Conservation (phyloP, 2,797 vertebrate genomes). For the Taeniopygia guttata region DNA sequence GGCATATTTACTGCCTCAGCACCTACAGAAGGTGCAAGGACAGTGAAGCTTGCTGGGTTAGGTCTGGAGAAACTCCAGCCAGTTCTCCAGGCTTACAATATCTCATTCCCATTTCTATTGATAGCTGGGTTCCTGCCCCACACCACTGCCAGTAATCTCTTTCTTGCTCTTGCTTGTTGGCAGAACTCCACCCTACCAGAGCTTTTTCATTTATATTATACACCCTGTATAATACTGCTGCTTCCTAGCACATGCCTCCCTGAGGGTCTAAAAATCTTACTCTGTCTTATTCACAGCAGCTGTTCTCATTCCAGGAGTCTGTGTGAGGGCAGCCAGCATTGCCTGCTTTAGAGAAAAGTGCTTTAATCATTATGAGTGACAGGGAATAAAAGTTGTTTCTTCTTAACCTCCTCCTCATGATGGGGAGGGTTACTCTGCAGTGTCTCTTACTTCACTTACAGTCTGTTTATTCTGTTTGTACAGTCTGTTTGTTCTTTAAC, state of each 20-base stretch:
- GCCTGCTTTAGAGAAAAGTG: neutral
- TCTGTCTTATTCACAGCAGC: constrained; percentile 35
- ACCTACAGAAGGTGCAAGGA: neutral
- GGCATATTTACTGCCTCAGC: neutral
- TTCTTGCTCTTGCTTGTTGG: constrained; percentile 13
- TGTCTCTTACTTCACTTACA: neutral
- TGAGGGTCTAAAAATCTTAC: constrained; percentile 26
- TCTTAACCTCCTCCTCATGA: neutral
- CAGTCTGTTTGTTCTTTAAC: too few species aligned
- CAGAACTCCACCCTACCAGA: constrained; percentile 1
- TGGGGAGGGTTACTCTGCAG: neutral
- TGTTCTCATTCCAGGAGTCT: constrained; percentile 27
- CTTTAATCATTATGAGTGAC: constrained; percentile 40
- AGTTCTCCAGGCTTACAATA: neutral
- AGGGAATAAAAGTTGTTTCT: neutral
- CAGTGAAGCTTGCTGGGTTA: rapidly evolving
- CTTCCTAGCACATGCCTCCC: neutral
- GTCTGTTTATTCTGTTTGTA: too few species aligned
- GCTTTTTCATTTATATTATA: constrained; percentile 1
- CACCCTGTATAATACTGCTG: neutral
- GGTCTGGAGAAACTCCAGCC: neutral
- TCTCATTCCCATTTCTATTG: neutral
- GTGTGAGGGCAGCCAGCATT: constrained; percentile 25
- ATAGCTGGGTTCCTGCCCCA: neutral
- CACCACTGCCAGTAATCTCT: neutral